Evolutionary conservation across 37 sponge, comb jelly and placozoan species (phyloP).

Genomic region (Haliclona indistincta): DNA sequence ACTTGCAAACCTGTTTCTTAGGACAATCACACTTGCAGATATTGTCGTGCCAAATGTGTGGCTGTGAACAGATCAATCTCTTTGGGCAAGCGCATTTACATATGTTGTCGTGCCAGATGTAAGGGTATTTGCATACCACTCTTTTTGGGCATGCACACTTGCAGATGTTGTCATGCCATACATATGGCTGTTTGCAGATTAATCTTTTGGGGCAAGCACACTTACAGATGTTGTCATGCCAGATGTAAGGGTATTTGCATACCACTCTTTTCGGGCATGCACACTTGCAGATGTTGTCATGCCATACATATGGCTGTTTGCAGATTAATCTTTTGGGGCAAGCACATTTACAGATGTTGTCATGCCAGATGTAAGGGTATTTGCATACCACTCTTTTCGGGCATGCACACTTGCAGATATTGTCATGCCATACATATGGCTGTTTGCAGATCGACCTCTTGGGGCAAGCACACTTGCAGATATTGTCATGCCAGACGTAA

Average conservation of each 20-base stretch:
- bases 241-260: background rate
- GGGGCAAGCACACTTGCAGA: slow-evolving; percentile 9
- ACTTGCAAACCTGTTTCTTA: background rate
- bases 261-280: background rate
- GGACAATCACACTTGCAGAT: slow-evolving; percentile 44
- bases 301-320: background rate
- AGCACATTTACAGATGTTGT: background rate
- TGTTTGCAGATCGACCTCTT: too few relatives aligned
- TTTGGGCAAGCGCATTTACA: slow-evolving; percentile 39
- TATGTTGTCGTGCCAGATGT: background rate
- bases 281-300: background rate
- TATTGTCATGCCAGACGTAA: background rate
- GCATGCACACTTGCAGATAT: too few relatives aligned
- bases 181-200: background rate
- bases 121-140: background rate
- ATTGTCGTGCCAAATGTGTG: slow-evolving; percentile 11
- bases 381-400: too few relatives aligned
- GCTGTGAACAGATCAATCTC: slow-evolving; percentile 3
- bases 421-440: too few relatives aligned
- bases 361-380: too few relatives aligned
- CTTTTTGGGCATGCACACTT: background rate
- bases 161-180: background rate
- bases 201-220: background rate
- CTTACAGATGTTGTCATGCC: background rate
- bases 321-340: slow-evolving; percentile 6